These are phyloP conservation scores for Pseudolaguvia tuberculata DNA, from an alignment of 2,113 vertebrate species.

Conservation along the genomic window DNA sequence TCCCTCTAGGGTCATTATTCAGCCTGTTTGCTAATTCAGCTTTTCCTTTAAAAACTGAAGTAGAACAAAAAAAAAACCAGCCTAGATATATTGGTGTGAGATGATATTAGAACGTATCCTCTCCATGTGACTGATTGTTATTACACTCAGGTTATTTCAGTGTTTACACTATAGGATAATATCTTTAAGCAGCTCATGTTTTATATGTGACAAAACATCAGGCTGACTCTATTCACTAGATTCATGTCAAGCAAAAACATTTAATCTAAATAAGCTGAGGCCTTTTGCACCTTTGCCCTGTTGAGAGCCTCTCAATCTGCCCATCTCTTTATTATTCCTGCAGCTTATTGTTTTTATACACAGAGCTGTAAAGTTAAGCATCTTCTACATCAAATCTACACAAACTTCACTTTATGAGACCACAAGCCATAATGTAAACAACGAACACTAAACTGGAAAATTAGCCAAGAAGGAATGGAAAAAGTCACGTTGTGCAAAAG, in stretches of 20 bases:
- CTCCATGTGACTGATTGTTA: slow-evolving; percentile 45
- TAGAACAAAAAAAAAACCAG: slow-evolving; percentile 6
- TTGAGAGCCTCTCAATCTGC: slow-evolving; percentile 35
- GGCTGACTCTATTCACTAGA: slow-evolving; percentile 47
- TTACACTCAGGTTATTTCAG: slow-evolving; percentile 42
- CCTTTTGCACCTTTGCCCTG: slow-evolving; percentile 34
- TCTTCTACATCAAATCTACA: slow-evolving; percentile 44
- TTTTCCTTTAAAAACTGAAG: slow-evolving; percentile 37
- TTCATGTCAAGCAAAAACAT: slow-evolving; percentile 30
- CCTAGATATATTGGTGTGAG: slow-evolving; percentile 24
- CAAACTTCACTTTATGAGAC: slow-evolving; percentile 50
- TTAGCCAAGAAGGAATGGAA: slow-evolving; percentile 12
- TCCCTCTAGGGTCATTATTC: slow-evolving; percentile 38
- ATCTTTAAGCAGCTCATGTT: slow-evolving; percentile 50
- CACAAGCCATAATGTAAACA: slow-evolving; percentile 43
- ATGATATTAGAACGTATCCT: slow-evolving; percentile 42
- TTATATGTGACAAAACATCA: slow-evolving; percentile 51
- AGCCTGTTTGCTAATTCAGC: slow-evolving; percentile 42
- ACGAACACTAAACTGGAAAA: slow-evolving; percentile 35
- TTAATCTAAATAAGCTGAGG: slow-evolving; percentile 49
- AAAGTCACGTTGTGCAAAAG: slow-evolving; percentile 26
- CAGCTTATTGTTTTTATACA: slow-evolving; percentile 39
- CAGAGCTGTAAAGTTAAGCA: slow-evolving; percentile 42
- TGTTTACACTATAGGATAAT: slow-evolving; percentile 49
- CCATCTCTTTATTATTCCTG: slow-evolving; percentile 42